A percentile compares a stretch with the other conserved stretches of the same genome.
phyloP scores from a whole-genome alignment of 2,113 vertebrate species.

The Mirounga angustirostris region DNA sequence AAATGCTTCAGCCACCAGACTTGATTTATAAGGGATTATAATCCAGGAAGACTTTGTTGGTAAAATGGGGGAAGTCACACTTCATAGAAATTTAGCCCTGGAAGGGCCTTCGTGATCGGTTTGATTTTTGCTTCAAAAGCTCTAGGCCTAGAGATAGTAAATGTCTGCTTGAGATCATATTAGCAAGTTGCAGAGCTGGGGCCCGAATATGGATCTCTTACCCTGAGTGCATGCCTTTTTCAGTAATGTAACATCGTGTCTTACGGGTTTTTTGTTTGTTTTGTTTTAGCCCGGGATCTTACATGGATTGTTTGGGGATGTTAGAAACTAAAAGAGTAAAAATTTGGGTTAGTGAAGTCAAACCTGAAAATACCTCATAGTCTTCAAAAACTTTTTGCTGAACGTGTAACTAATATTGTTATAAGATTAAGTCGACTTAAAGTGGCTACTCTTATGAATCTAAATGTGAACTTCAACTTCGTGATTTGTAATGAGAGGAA shows the following conservation, averaged over 20 bases:
- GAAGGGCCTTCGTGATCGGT: background rate
- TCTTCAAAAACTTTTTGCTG: background rate
- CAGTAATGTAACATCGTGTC: background rate
- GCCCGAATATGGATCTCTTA: background rate
- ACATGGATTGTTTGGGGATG: background rate
- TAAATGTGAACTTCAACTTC: constrained; percentile 27
- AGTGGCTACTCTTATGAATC: constrained; percentile 2
- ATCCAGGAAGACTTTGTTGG: background rate
- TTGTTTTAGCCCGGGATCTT: background rate
- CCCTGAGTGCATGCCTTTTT: background rate
- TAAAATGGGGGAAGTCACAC: background rate
- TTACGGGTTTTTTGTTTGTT: background rate
- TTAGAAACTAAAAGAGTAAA: constrained; percentile 12
- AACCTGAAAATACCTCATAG: background rate
- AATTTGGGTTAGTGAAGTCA: background rate
- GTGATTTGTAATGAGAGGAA: constrained; percentile 26
- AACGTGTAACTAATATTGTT: constrained; percentile 1
- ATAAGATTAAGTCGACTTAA: background rate
- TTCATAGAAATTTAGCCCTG: background rate
- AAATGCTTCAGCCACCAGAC: background rate
- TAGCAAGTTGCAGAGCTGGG: background rate
- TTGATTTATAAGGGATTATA: background rate
- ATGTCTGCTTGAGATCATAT: background rate
- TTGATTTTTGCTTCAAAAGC: background rate
- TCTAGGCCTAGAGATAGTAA: background rate